A percentile compares a stretch with the other conserved stretches of the same genome.
These are phyloP conservation scores for Antechinus flavipes DNA, from an alignment of 2,113 vertebrate genomes.

Conservation along the genomic window DNA sequence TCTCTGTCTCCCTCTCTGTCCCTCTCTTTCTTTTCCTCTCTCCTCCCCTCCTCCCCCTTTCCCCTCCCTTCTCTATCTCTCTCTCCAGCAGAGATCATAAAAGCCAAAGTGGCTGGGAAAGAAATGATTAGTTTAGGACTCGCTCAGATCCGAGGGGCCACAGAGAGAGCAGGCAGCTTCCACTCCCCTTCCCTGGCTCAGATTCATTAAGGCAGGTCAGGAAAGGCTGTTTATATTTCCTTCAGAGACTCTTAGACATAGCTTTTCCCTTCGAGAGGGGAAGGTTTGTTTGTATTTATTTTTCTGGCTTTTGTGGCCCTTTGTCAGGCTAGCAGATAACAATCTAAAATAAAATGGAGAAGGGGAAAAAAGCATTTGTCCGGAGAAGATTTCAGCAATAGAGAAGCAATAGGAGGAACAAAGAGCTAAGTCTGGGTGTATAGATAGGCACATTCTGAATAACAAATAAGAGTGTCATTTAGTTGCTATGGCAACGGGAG, in stretches of 20 bases:
- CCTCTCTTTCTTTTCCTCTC: no score
- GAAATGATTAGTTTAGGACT: neutral
- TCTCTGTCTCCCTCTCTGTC: no score
- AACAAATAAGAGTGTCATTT: constrained; percentile 87
- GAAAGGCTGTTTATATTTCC: constrained; percentile 31
- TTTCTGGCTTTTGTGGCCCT: constrained; percentile 50
- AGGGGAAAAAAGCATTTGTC: constrained; percentile 75
- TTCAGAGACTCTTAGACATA: neutral
- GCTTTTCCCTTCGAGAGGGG: constrained; percentile 29
- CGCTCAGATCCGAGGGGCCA: neutral
- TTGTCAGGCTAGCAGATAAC: constrained; percentile 73
- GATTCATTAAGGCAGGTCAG: neutral
- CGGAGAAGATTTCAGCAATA: constrained; percentile 79
- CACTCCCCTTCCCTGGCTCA: neutral
- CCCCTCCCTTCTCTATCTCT: neutral
- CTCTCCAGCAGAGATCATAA: constrained; percentile 41
- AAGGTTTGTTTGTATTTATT: constrained; percentile 72
- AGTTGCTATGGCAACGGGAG: constrained; percentile 87
- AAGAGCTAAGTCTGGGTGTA: constrained; percentile 84
- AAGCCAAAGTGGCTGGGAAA: neutral
- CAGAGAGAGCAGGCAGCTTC: neutral
- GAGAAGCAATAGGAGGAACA: constrained; percentile 86
- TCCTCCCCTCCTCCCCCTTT: neutral
- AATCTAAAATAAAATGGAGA: constrained; percentile 69
- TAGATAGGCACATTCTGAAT: constrained; percentile 88